Conservation (phyloP, 2,113 vertebrate species). For the Glaucidium brasilianum region DNA sequence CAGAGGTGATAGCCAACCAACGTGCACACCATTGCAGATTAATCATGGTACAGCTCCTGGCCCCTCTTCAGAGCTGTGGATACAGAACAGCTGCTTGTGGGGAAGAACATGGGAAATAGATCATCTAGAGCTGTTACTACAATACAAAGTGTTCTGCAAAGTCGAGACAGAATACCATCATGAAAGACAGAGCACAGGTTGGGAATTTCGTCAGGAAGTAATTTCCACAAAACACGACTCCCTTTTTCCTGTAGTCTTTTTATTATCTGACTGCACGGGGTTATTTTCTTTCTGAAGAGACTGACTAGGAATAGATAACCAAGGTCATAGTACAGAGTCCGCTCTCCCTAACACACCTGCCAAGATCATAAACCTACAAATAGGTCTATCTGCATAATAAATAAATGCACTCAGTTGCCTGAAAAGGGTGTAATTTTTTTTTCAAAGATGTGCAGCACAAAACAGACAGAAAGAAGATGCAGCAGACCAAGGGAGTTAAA, state of each 20-base stretch:
- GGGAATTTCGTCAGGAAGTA: background rate
- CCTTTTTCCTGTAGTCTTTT: background rate
- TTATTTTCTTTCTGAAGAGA: background rate
- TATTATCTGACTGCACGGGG: background rate
- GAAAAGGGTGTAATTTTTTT: background rate
- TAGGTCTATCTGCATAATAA: background rate
- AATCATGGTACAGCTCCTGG: background rate
- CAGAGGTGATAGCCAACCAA: background rate
- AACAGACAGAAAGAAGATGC: background rate
- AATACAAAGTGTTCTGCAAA: background rate
- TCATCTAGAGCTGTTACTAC: background rate
- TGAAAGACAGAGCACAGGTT: background rate
- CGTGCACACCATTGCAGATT: fast-evolving
- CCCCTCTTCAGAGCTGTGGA: background rate
- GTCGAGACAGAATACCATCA: background rate
- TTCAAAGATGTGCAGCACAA: background rate
- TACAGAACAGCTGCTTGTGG: background rate
- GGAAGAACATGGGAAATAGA: background rate
- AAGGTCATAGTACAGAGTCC: background rate
- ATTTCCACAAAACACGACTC: background rate
- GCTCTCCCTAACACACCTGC: background rate
- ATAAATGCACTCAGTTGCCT: background rate
- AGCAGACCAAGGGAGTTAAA: background rate
- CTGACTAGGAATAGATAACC: background rate
- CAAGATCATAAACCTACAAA: background rate